phyloP scores from a whole-genome alignment of 2,888 invertebrate species.

The Melanostoma mellinum region DNA sequence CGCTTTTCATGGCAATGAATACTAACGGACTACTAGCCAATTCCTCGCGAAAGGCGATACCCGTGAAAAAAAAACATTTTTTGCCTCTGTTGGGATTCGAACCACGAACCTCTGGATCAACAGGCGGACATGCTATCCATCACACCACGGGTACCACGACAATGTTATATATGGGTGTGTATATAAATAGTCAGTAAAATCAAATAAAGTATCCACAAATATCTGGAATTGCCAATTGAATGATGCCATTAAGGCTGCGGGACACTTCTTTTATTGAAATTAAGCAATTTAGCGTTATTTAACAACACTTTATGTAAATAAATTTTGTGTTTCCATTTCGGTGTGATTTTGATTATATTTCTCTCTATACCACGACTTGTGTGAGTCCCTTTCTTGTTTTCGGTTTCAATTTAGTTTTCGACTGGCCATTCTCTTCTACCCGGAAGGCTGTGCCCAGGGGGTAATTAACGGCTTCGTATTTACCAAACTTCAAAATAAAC shows the following conservation, averaged over 20 bases:
- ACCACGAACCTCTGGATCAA: no score
- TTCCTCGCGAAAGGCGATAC: no score
- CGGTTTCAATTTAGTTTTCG: conserved; percentile 51
- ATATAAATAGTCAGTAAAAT: conserved; percentile 66
- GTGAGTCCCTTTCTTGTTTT: conserved; percentile 17
- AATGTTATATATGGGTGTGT: no score
- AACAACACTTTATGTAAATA: conserved; percentile 81
- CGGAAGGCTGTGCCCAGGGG: conserved; percentile 32
- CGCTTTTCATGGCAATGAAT: no score
- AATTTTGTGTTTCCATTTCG: conserved; percentile 77
- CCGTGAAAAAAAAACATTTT: no score
- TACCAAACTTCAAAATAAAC: conserved; percentile 48
- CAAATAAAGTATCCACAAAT: conserved; percentile 77
- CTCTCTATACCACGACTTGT: no score
- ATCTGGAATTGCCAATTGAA: conserved; percentile 80
- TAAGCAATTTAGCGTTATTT: conserved; percentile 81
- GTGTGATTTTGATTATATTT: no score
- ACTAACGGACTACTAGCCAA: no score
- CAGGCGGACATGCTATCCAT: no score
- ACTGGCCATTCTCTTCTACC: conserved; percentile 47
- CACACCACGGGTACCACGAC: no score
- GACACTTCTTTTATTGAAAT: conserved; percentile 78
- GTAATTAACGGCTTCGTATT: conserved; percentile 58
- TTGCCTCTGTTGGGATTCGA: no score
- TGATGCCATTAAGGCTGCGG: conserved; percentile 78